Conservation (phyloP, 2,888 invertebrate species). For the Papilio protenor region DNA sequence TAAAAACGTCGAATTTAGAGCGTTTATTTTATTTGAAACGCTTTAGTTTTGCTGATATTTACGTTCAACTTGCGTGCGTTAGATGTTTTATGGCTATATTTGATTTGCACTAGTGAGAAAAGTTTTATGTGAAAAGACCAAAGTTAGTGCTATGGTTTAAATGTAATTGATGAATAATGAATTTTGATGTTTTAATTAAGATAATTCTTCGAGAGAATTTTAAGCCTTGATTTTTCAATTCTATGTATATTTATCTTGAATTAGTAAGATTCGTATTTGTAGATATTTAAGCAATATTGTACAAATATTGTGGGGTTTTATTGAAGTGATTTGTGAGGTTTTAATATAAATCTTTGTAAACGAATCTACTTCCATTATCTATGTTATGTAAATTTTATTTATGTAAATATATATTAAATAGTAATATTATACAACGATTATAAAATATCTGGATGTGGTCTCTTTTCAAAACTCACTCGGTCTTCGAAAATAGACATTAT, state of each 20-base stretch:
- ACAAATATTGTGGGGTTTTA: constrained; percentile 48
- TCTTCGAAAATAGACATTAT: neutral
- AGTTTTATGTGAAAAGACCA: constrained; percentile 27
- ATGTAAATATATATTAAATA: constrained; percentile 39
- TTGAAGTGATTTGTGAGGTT: constrained; percentile 13
- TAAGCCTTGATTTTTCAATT: constrained; percentile 59
- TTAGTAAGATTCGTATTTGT: constrained; percentile 60
- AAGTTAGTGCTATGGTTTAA: constrained; percentile 39
- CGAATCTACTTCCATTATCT: constrained; percentile 36
- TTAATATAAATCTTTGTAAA: constrained; percentile 32
- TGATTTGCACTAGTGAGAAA: neutral
- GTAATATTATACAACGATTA: constrained; percentile 42
- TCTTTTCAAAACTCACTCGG: neutral
- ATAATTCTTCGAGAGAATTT: constrained; percentile 56
- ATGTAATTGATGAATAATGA: constrained; percentile 45
- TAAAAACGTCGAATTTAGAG: constrained; percentile 63
- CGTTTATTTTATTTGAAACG: constrained; percentile 53
- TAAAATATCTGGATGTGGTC: constrained; percentile 36
- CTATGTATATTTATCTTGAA: constrained; percentile 57
- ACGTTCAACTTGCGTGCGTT: neutral
- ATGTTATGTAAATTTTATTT: constrained; percentile 39
- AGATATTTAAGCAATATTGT: constrained; percentile 74
- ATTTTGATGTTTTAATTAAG: constrained; percentile 44
- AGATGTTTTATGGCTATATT: neutral
- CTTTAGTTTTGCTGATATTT: neutral